phyloP scores from a whole-genome alignment of 2,888 invertebrate species.

The Callyntrura sp. region DNA sequence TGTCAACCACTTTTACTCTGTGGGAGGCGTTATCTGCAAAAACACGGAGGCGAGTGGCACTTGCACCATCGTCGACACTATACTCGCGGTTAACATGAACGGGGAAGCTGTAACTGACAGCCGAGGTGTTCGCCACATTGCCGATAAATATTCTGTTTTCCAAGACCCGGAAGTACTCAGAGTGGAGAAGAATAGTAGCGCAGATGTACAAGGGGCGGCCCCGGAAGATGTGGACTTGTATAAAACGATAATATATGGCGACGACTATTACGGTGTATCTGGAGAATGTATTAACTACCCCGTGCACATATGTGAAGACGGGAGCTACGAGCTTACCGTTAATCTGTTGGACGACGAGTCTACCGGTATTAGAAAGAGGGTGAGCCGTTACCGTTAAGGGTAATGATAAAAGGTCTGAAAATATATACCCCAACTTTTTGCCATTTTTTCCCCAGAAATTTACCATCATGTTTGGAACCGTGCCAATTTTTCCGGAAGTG shows the following conservation, averaged over 20 bases:
- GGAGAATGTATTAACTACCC: neutral
- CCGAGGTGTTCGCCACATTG: neutral
- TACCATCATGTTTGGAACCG: neutral
- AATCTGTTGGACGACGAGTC: neutral
- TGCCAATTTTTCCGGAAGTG: neutral
- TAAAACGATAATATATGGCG: neutral
- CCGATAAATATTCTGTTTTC: too few species aligned
- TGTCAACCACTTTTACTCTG: neutral
- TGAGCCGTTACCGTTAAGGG: neutral
- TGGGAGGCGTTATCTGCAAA: neutral
- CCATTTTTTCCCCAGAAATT: neutral
- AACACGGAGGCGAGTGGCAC: neutral
- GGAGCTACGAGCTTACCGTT: neutral
- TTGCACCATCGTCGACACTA: neutral
- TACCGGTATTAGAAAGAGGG: neutral
- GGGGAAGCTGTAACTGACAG: neutral
- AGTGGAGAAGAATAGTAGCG: neutral
- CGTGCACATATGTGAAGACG: neutral
- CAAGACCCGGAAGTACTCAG: too few species aligned
- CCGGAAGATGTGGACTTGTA: neutral
- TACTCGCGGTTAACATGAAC: neutral
- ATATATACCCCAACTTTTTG: neutral
- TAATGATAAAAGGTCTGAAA: neutral
- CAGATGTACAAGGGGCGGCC: neutral
- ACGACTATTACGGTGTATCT: neutral